Conservation (phyloP, 2,113 vertebrate genomes). For the Nibea albiflora region DNA sequence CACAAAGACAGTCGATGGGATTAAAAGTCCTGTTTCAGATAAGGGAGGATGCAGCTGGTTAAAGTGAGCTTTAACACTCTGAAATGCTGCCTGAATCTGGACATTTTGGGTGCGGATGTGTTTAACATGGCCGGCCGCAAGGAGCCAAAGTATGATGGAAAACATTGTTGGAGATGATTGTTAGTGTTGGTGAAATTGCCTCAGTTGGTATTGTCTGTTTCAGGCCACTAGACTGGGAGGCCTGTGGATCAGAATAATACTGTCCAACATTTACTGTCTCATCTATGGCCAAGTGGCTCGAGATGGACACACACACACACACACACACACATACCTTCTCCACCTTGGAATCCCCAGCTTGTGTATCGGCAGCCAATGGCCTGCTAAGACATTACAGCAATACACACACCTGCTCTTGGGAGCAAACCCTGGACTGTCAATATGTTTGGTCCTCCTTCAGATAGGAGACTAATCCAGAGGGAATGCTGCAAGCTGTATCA, state of each 20-base stretch:
- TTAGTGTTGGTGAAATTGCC: conserved; percentile 62
- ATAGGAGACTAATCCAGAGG: conserved; percentile 83
- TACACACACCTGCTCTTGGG: conserved; percentile 72
- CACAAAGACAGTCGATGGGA: not conserved
- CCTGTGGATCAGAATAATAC: conserved; percentile 65
- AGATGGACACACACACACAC: conserved; percentile 46
- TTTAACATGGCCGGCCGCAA: conserved; percentile 4
- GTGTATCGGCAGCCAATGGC: conserved; percentile 79
- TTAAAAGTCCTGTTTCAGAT: not conserved
- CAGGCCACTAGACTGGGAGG: conserved; percentile 58
- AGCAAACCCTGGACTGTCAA: conserved; percentile 84
- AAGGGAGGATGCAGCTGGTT: not conserved
- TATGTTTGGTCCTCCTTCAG: conserved; percentile 85
- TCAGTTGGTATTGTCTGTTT: conserved; percentile 60
- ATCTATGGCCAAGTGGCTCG: conserved; percentile 74
- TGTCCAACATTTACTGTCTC: conserved; percentile 74
- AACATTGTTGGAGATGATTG: conserved; percentile 57
- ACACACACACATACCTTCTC: conserved; percentile 64
- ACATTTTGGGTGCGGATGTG: conserved; percentile 7
- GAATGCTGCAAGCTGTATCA: conserved; percentile 79
- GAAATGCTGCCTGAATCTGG: conserved; percentile 2
- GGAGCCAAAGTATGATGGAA: conserved; percentile 58
- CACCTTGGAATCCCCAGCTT: conserved; percentile 78
- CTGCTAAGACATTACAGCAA: conserved; percentile 53
- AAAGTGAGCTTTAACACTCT: not conserved